Conservation (phyloP, 2,888 invertebrate genomes). For the Drosophila pseudotakahashii region DNA sequence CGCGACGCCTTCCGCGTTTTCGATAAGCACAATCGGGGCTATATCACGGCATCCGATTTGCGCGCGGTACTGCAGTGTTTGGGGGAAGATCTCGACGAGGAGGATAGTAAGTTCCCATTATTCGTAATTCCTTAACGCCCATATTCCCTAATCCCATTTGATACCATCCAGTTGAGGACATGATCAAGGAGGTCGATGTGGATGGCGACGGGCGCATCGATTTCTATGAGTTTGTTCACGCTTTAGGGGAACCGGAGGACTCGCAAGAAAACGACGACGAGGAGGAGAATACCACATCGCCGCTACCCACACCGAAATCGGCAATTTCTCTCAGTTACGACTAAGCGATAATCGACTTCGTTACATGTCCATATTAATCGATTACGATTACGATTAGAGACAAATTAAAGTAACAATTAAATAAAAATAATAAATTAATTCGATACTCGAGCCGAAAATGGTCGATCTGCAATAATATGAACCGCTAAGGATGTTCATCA, state of each 20-base stretch:
- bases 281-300: slow-evolving; percentile 86
- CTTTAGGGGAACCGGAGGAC: slow-evolving; percentile 93
- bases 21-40: slow-evolving; percentile 95
- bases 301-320: slow-evolving; percentile 83
- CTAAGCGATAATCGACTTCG: slow-evolving; percentile 23
- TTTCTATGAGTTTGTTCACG: slow-evolving; percentile 94
- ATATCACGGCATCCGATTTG: slow-evolving; percentile 94
- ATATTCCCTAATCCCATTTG: neutral
- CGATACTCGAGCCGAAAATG: neutral
- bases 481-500: slow-evolving; percentile 12
- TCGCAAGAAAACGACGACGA: slow-evolving; percentile 89
- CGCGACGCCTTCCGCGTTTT: slow-evolving; percentile 95
- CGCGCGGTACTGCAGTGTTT: slow-evolving; percentile 94
- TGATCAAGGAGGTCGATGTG: slow-evolving; percentile 98
- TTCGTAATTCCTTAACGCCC: too few species aligned
- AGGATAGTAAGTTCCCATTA: slow-evolving; percentile 89
- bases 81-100: slow-evolving; percentile 94
- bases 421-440: slow-evolving; percentile 3
- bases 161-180: slow-evolving; percentile 92
- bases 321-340: slow-evolving; percentile 78
- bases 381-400: neutral
- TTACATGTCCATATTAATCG: neutral
- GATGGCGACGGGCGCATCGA: slow-evolving; percentile 97
- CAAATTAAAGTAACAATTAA: neutral
- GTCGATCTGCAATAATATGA: slow-evolving; percentile 8